Conservation (phyloP, 1,140 invertebrate genomes). For the Lysiphlebus fabarum region DNA sequence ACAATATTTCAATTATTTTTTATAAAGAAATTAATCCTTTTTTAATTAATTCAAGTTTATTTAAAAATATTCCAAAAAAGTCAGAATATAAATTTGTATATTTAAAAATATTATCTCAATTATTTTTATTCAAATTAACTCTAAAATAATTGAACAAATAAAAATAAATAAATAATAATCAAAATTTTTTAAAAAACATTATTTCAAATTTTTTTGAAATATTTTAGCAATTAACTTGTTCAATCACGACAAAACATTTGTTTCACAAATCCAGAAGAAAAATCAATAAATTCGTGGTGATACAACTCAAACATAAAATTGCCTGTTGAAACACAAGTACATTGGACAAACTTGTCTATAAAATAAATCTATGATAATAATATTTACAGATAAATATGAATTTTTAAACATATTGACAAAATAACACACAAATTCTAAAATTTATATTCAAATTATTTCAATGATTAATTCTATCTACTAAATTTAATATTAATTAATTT, state of each 20-base stretch:
- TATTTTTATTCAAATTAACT: no score
- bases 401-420: conserved; percentile 1
- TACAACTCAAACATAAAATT: not conserved
- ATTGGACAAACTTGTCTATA: not conserved
- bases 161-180: conserved; percentile 1
- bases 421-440: conserved; percentile 9
- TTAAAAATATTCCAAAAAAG: no score
- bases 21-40: no score
- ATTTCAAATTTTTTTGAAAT: not conserved
- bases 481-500: not conserved
- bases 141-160: no score
- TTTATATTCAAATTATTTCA: conserved; percentile 2
- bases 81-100: no score
- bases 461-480: conserved; percentile 15
- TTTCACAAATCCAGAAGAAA: not conserved
- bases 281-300: conserved; percentile 13
- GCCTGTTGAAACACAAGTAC: not conserved
- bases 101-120: no score
- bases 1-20: no score
- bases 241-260: conserved; percentile 3
- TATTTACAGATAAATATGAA: no score
- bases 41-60: no score
- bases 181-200: not conserved
- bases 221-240: conserved; percentile 17
- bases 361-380: no score